Percentiles rank a stretch among this genome's conserved stretches.
phyloP scores from a whole-genome alignment of 1,140 invertebrate species.

The Maniola jurtina region DNA sequence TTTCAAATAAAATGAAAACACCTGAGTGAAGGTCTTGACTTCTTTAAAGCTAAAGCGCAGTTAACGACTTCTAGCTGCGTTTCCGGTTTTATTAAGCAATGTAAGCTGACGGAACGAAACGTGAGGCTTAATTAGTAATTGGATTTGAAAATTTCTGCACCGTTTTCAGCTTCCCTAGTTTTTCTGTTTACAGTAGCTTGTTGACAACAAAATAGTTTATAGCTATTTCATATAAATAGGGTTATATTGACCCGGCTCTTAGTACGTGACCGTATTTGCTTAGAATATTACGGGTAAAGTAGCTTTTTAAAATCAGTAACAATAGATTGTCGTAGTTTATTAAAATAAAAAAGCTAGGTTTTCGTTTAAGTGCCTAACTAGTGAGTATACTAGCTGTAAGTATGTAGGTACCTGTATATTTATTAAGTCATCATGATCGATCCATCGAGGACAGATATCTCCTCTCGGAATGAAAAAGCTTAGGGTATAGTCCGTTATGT shows the following conservation, averaged over 20 bases:
- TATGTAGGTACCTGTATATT: no score
- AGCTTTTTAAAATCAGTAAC: background rate
- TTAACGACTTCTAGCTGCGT: slow-evolving; percentile 66
- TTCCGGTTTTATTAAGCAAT: slow-evolving; percentile 67
- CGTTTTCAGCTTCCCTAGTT: slow-evolving; percentile 27
- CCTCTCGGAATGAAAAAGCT: no score
- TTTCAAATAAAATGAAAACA: slow-evolving; percentile 65
- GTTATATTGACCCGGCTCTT: slow-evolving; percentile 15
- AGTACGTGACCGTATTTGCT: slow-evolving; percentile 9
- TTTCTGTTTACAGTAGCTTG: slow-evolving; percentile 21
- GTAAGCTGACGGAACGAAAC: slow-evolving; percentile 64
- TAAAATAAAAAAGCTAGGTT: background rate
- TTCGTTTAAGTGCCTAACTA: background rate
- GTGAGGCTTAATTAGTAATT: slow-evolving; percentile 72
- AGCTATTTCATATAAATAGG: slow-evolving; percentile 23
- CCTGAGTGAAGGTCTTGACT: slow-evolving; percentile 58
- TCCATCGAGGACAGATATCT: no score
- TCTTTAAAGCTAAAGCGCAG: slow-evolving; percentile 64
- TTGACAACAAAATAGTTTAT: slow-evolving; percentile 20
- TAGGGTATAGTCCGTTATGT: no score
- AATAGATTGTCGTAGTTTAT: background rate
- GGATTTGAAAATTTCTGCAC: slow-evolving; percentile 59
- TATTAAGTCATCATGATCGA: no score
- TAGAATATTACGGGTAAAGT: background rate
- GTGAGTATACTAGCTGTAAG: no score